phyloP scores from a whole-genome alignment of 2,888 invertebrate genomes.

The Drosophila bunnanda region DNA sequence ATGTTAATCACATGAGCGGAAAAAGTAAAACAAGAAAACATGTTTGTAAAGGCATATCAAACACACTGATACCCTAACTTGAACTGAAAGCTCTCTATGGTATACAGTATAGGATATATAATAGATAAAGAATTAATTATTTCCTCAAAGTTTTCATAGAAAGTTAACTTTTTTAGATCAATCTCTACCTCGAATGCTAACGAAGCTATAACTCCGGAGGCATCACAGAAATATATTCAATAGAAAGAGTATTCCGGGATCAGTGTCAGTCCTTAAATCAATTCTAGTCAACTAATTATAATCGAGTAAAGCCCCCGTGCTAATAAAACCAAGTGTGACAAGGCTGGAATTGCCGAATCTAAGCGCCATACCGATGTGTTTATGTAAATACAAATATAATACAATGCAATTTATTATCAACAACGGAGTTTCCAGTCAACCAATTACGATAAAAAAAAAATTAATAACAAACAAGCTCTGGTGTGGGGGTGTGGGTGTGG shows the following conservation, averaged over 20 bases:
- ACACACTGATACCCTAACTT: constrained; percentile 23
- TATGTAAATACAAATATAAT: constrained; percentile 27
- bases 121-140: neutral
- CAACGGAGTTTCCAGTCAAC: constrained; percentile 57
- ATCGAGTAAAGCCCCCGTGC: constrained; percentile 18
- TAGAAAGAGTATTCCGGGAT: neutral
- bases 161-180: neutral
- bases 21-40: constrained; percentile 28
- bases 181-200: neutral
- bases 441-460: constrained; percentile 33
- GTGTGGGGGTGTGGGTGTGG: constrained; percentile 17
- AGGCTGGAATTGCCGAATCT: constrained; percentile 20
- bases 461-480: constrained; percentile 46
- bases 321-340: constrained; percentile 15
- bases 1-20: constrained; percentile 52
- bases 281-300: constrained; percentile 5
- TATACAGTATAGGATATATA: neutral
- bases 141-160: neutral
- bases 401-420: constrained; percentile 55
- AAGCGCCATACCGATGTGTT: constrained; percentile 15
- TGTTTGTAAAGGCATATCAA: constrained; percentile 36
- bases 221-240: neutral
- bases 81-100: neutral
- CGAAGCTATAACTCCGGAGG: neutral
- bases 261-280: neutral